phyloP scores from a whole-genome alignment of 2,888 invertebrate species.

The Yponomeuta plumbellus region DNA sequence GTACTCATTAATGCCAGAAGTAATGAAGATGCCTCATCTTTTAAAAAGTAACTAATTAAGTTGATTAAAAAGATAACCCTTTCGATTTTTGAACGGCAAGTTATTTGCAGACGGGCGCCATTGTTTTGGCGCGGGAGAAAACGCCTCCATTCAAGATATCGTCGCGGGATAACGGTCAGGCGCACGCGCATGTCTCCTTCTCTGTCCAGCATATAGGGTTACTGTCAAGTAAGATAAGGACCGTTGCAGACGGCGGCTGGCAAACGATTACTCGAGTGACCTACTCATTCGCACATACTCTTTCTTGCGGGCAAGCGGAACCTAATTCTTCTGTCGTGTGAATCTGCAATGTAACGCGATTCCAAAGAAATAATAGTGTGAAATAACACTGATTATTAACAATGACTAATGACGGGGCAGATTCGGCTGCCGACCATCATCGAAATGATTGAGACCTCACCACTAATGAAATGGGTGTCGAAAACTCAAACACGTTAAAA shows the following conservation, averaged over 20 bases:
- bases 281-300: conserved; percentile 74
- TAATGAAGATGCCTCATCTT: background rate
- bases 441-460: background rate
- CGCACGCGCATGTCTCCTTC: conserved; percentile 51
- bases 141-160: conserved; percentile 76
- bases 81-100: conserved; percentile 63
- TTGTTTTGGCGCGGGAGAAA: conserved; percentile 75
- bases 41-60: conserved; percentile 34
- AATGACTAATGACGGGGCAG: conserved; percentile 34
- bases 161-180: conserved; percentile 71
- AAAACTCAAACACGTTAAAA: conserved; percentile 13
- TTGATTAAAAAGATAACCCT: conserved; percentile 46
- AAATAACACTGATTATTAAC: conserved; percentile 57
- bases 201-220: conserved; percentile 28
- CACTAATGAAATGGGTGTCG: conserved; percentile 14
- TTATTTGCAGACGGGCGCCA: conserved; percentile 49
- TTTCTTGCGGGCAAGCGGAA: conserved; percentile 75
- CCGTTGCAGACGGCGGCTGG: conserved; percentile 51
- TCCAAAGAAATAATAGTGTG: conserved; percentile 44
- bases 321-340: conserved; percentile 72
- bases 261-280: conserved; percentile 75
- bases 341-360: conserved; percentile 58
- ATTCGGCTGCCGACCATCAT: background rate
- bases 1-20: background rate
- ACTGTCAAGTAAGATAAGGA: conserved; percentile 35